A percentile compares a stretch with the other conserved stretches of the same genome.
Evolutionary conservation across 2,113 vertebrate genomes (phyloP).

Genomic region (Athene cunicularia): DNA sequence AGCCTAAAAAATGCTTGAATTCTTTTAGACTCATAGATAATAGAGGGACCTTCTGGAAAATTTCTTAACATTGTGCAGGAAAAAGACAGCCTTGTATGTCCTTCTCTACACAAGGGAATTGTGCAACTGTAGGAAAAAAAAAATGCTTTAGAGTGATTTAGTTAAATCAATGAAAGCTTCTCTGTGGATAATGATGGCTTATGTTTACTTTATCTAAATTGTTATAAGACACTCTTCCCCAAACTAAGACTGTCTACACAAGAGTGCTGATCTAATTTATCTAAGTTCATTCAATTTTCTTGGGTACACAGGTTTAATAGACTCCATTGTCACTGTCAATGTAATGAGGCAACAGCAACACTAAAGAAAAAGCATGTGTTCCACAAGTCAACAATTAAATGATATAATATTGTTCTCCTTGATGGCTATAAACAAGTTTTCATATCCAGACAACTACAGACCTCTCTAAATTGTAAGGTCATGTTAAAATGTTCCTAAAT

Average conservation of each 20-base stretch:
- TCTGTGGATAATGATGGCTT: background rate
- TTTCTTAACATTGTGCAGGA: background rate
- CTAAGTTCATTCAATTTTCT: conserved; percentile 16
- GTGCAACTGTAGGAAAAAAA: background rate
- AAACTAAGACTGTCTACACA: background rate
- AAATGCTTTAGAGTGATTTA: background rate
- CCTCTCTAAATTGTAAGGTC: background rate
- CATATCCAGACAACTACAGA: background rate
- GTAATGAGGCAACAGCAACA: background rate
- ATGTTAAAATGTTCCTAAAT: background rate
- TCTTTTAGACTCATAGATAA: background rate
- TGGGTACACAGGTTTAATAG: background rate
- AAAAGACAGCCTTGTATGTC: background rate
- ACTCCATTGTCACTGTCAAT: background rate
- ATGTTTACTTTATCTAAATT: conserved; percentile 29
- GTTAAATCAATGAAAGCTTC: background rate
- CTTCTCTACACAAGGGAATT: background rate
- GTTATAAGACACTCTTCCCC: background rate
- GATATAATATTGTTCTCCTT: background rate
- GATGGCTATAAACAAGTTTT: background rate
- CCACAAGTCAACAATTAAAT: background rate
- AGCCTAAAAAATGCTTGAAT: background rate
- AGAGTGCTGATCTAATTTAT: conserved; percentile 24
- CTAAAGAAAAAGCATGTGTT: background rate
- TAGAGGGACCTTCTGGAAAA: background rate